A percentile compares a stretch with the other conserved stretches of the same genome.
Evolutionary conservation across 2,888 invertebrate species (phyloP).

Genomic region (Luperina nickerlii): DNA sequence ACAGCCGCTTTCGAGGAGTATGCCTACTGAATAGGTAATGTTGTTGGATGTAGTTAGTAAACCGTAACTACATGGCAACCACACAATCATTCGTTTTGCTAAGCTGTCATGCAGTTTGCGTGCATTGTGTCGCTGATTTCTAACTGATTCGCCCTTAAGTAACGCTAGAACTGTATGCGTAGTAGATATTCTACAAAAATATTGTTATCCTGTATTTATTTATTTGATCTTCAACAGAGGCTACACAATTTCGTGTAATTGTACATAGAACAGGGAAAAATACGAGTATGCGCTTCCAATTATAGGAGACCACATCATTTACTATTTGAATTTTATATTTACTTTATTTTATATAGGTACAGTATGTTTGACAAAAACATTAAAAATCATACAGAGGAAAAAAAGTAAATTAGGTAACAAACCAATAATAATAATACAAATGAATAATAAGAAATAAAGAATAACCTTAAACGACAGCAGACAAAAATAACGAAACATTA

Average conservation of each 20-base stretch:
- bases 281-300: neutral
- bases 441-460: too few relatives aligned
- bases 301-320: neutral
- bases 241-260: neutral
- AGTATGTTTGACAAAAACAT: neutral
- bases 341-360: neutral
- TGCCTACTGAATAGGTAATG: conserved; percentile 20
- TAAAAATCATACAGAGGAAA: too few relatives aligned
- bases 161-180: neutral
- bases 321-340: too few relatives aligned
- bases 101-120: conserved; percentile 3
- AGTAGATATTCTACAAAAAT: conserved; percentile 47
- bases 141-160: neutral
- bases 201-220: conserved; percentile 60
- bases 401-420: too few relatives aligned
- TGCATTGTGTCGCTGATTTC: conserved; percentile 1
- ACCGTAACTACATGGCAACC: conserved; percentile 2
- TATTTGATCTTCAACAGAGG: neutral
- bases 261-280: neutral
- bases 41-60: conserved; percentile 7
- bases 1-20: neutral
- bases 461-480: too few relatives aligned
- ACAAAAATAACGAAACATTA: too few relatives aligned
- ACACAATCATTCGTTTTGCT: conserved; percentile 5
- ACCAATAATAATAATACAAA: too few relatives aligned